A percentile compares a stretch with the other conserved stretches of the same genome.
Conservation (phyloP, 1,140 invertebrate species). For the Habropoda laboriosa region DNA sequence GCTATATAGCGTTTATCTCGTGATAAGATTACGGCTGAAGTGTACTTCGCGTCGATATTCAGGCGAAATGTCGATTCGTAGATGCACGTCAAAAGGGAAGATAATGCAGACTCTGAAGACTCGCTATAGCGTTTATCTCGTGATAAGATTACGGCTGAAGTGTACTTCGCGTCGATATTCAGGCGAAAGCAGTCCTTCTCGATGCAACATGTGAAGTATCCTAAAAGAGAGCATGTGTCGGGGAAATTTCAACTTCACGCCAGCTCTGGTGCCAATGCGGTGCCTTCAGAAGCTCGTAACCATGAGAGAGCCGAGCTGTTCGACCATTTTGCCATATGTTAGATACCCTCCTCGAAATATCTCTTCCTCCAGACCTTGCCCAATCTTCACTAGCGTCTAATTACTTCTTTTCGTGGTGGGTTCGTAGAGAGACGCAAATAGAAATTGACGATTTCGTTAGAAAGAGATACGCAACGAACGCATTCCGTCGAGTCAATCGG, state of each 20-base stretch:
- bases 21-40: conserved; percentile 23
- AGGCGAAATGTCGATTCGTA: too few relatives aligned
- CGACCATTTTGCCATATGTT: conserved; percentile 64
- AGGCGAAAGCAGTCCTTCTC: background rate
- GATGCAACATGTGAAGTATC: background rate
- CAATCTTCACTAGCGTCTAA: conserved; percentile 58
- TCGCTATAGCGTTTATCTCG: background rate
- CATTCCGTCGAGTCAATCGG: conserved; percentile 31
- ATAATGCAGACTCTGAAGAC: too few relatives aligned
- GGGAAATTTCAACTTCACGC: conserved; percentile 34
- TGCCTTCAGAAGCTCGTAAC: conserved; percentile 51
- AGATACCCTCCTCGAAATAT: conserved; percentile 56
- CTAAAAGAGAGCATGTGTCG: background rate
- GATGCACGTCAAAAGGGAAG: background rate
- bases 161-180: background rate
- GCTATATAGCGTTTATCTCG: background rate
- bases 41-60: background rate
- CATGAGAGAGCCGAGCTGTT: conserved; percentile 64
- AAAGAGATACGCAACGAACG: conserved; percentile 54
- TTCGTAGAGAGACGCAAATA: conserved; percentile 60
- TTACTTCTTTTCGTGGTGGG: too few relatives aligned
- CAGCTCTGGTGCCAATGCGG: conserved; percentile 2
- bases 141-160: conserved; percentile 23
- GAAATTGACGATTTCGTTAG: conserved; percentile 60
- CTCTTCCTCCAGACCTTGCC: conserved; percentile 59